These are phyloP conservation scores for Nymphalis c-album DNA, from an alignment of 2,888 invertebrate genomes.

Conservation along the genomic window DNA sequence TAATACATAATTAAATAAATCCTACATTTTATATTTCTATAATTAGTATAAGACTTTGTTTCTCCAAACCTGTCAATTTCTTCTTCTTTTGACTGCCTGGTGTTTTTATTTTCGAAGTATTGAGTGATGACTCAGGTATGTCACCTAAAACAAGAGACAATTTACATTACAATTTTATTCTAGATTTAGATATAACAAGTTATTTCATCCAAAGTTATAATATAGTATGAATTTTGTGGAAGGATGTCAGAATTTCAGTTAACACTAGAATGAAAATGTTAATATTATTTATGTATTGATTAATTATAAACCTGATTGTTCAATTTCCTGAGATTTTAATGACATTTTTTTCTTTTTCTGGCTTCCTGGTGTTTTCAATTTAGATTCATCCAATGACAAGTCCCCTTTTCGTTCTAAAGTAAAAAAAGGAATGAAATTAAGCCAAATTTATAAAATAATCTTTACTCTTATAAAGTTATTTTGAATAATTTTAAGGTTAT, in stretches of 20 bases:
- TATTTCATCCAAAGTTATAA: too few relatives aligned
- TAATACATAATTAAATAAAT: not conserved
- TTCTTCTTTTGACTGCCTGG: conserved; percentile 26
- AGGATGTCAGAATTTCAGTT: too few relatives aligned
- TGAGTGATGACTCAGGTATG: not conserved
- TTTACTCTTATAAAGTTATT: not conserved
- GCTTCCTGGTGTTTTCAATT: conserved; percentile 26
- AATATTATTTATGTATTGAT: not conserved
- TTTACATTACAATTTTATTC: not conserved
- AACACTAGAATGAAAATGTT: too few relatives aligned
- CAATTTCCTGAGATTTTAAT: not conserved
- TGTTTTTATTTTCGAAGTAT: conserved; percentile 17
- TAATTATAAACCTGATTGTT: not conserved
- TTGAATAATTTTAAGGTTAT: too few relatives aligned
- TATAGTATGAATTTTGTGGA: too few relatives aligned
- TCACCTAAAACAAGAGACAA: conserved; percentile 12
- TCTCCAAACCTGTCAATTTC: not conserved
- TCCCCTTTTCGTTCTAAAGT: conserved; percentile 5
- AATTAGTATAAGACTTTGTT: not conserved
- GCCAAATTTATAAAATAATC: conserved; percentile 4
- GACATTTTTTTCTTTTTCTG: conserved; percentile 21
- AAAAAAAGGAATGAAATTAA: not conserved
- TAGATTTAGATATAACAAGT: not conserved
- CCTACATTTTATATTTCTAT: not conserved
- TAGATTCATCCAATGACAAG: conserved; percentile 10